Percentiles rank a stretch among this genome's conserved stretches.
These are phyloP conservation scores for Ochotona princeps DNA, from an alignment of 2,113 vertebrate genomes.

Conservation along the genomic window DNA sequence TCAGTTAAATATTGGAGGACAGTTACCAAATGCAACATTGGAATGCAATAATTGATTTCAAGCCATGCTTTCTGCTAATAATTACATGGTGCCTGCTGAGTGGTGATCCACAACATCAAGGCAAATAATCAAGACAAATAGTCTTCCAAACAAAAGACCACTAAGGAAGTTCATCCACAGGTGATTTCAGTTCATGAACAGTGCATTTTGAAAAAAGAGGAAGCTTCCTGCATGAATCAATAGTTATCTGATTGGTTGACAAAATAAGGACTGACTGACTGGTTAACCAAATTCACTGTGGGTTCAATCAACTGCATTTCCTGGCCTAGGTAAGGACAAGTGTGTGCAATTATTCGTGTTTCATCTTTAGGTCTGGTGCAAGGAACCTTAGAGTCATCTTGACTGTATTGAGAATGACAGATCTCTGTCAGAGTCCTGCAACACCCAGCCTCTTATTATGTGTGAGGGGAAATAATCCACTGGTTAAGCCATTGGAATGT, in stretches of 20 bases:
- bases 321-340: background rate
- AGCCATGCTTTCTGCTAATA: slow-evolving; percentile 41
- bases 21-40: slow-evolving; percentile 20
- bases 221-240: slow-evolving; percentile 14
- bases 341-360: slow-evolving; percentile 5
- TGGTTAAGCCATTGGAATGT: background rate
- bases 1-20: slow-evolving; percentile 23
- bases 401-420: background rate
- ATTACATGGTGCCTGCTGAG: background rate
- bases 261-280: background rate
- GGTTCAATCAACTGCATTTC: background rate
- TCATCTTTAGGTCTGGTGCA: background rate
- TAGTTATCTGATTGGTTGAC: background rate
- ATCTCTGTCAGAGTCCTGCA: background rate
- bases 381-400: slow-evolving; percentile 34
- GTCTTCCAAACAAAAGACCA: slow-evolving; percentile 21
- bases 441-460: background rate
- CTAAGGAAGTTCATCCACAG: slow-evolving; percentile 17
- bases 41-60: background rate
- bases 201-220: background rate
- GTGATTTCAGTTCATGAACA: background rate
- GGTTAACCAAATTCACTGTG: background rate
- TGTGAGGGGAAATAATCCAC: background rate
- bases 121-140: background rate
- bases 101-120: background rate